Base-by-base conservation (phyloP, 1,140 invertebrate genomes). In the Epicauta chinensis region DNA sequence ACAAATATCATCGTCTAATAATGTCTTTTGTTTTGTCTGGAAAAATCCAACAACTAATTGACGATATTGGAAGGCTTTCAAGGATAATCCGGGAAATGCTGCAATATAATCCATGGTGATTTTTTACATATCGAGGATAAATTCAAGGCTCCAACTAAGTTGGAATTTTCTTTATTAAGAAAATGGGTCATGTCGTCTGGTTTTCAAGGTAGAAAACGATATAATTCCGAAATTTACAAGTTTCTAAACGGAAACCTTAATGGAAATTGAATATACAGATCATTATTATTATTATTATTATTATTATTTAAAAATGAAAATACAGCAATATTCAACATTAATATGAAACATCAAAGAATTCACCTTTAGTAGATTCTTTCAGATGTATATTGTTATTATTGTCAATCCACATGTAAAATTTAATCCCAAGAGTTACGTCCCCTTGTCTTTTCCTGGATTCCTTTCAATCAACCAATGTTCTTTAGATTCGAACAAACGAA, bases 351-450 rank as follows among this genome's bases (percentile, higher is more conserved):
- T 67, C 65, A 67, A 67, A 67, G 65, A 60, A 52, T 49, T 42
- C 39, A 52, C 51, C 51, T 50, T 42, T 63, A 50, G 55, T 52
- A 56, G 58, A 59, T 66, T 64, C 60, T 63, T 58, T 55, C 55
- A 56, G 49, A 57, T 62, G 59, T 61, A 62, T 66, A 68, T 67
- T 67, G 65, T 66, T 66, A 67, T 67, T 67, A 66, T 59, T 66
- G 62, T 64, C 62, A 68, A 67, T 66, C 62, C 65, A 62, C 63
- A 67, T 67, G 66, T 66, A 66, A 68, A 68, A 68, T 67, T 62
- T 65, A 68, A 68, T 68, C 66, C 63, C 64, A 58, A 49, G 63
- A 63, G 58, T 45, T 40, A 58, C 52, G 45, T 53, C 54, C 50
- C 49, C 49, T 51, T 47, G 42, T 40, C 47, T 34, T 34, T 12